Evolutionary conservation across 1,140 invertebrate genomes (phyloP), one percentile per base, ranked within the genome.

Genomic region (Forficula auricularia): DNA sequence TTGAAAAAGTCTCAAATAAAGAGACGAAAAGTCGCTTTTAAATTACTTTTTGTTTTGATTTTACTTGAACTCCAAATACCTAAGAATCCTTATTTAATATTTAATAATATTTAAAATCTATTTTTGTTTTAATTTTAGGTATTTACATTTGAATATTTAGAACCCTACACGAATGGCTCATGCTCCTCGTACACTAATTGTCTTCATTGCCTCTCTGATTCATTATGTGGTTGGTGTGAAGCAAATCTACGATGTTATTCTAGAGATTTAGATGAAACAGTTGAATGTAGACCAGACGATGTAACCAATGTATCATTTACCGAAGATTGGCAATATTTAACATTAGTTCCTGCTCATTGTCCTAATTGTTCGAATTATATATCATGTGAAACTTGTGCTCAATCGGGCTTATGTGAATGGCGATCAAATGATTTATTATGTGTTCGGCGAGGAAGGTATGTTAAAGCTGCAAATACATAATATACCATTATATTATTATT

Each of bases 141-240:
- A 1, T 86, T 90, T 46, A 87, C 82, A 0, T 83, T 85, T 47
- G 84, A 91, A 53, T 89, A 88, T 57, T 57, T 94, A 16, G 86
- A 92, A 57, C 86, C 87, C 0, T 92, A 78, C 57, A 66, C 70
- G 40, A 76, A 79, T 40, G 82, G 82, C 0, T 66, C 72, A n/a
- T 96, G 91, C 54, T 56, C 61, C 0, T 65, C 71, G 15, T 86
- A 90, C 52, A 70, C 64, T 37, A 94, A 83, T 54, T 96, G 90
- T 55, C 59, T 91, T 4, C 71, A 84, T 37, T 96, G 90, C 57
- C 61, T 94, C 15, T 80, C 79, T 0, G 90, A 97, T 61, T 76
- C 81, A 0, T 70, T 75, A 8, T 96, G 90, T 56, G 85, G 85
- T 0, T 95, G 90, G 90, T 92, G 86, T 56, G 74, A 82, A 14